Evolutionary conservation across 2,888 invertebrate genomes (phyloP), one percentile per base, ranked within the genome.

Genomic region (Auanema freiburgensis): DNA sequence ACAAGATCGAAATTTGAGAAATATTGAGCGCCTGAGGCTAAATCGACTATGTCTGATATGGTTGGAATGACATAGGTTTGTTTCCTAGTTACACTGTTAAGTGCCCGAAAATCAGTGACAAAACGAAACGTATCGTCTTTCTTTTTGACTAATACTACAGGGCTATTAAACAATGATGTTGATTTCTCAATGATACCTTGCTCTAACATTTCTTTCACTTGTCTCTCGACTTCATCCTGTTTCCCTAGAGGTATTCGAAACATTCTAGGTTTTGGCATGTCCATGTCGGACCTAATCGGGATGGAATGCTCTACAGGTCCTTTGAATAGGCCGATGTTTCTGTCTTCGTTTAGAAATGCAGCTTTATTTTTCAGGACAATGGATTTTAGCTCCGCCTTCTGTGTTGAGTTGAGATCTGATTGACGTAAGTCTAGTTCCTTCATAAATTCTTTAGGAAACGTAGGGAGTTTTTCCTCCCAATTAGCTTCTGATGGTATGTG

Each of bases 1-100:
- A 41, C n/a, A 1, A 74, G 33, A 53, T 74, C 74, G 40, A 74
- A 55, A 21, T 58, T 63, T 0, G 65, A 41, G 55, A 59, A 74
- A 42, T 53, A 44, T 42, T 57, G 49, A 3, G 43, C 50, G 24
- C 46, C 46, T 1, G 57, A 40, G 16, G 63, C 63, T 16, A 41
- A 21, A n/a, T 63, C 63, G 1, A 50, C 46, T 1, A 63, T 41
- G 12, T 63, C 63, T 5, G 25, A 4, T 4, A 57, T 58, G 6
- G 57, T 16, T 14, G 65, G 65, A 21, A 59, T 59, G n/a, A 59
- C 18, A 41, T 65, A 65, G 10, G 21, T 56, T 18, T 59, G 25
- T 42, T 65, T 65, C 51, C 16, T 21, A 1, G 65, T 65, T 5
- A 56, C 60, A 18, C 55, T 40, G 43, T 65, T 65, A 12, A 65